Conservation (phyloP, 2,113 vertebrate species). For the Clarias batrachus region DNA sequence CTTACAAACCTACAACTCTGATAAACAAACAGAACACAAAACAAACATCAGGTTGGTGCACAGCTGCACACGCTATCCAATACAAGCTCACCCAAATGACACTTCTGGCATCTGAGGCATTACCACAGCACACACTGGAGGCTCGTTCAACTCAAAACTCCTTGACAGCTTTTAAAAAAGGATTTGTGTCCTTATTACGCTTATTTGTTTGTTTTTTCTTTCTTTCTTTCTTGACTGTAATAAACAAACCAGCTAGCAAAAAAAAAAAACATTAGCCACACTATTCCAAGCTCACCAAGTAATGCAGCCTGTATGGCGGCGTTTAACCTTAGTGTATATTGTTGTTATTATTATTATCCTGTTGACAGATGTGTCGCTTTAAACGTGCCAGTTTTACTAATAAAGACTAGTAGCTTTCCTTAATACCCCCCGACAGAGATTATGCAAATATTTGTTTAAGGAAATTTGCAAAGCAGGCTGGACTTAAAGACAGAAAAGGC, state of each 20-base stretch:
- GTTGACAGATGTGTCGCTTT: neutral
- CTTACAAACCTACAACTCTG: constrained; percentile 80
- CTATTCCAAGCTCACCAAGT: neutral
- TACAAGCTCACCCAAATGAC: constrained; percentile 28
- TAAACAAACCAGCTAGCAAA: neutral
- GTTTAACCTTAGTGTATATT: neutral
- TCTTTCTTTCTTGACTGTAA: neutral
- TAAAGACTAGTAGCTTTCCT: neutral
- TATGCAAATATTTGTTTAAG: neutral
- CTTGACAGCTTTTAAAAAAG: neutral
- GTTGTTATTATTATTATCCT: neutral
- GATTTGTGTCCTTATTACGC: neutral
- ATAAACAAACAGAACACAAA: constrained; percentile 57
- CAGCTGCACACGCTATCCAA: neutral
- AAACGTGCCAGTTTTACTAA: neutral
- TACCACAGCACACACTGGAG: neutral
- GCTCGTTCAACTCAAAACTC: neutral
- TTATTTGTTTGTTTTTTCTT: neutral
- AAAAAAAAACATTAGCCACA: neutral
- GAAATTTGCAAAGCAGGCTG: neutral
- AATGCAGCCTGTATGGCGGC: neutral
- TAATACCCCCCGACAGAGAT: neutral
- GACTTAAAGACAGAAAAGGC: neutral
- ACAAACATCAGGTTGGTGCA: neutral
- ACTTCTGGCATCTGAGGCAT: constrained; percentile 27